phyloP scores from a whole-genome alignment of 2,888 invertebrate species.

The Brassicogethes aeneus region DNA sequence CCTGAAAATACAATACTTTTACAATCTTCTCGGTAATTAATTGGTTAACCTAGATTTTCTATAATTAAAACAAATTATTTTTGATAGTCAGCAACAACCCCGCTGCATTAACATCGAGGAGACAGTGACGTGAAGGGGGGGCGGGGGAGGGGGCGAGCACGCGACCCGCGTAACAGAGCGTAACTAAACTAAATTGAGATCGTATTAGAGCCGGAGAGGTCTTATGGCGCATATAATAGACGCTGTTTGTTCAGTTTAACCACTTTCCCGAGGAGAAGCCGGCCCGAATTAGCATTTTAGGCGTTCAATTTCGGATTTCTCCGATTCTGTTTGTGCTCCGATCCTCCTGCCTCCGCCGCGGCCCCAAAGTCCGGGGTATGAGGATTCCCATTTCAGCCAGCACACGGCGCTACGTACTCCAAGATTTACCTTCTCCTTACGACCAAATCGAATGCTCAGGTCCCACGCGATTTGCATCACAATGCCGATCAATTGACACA shows the following conservation, averaged over 20 bases:
- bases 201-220: slow-evolving; percentile 44
- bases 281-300: slow-evolving; percentile 42
- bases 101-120: too few species aligned
- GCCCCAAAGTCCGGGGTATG: slow-evolving; percentile 21
- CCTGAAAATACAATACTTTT: too few species aligned
- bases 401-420: too few species aligned
- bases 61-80: too few species aligned
- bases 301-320: slow-evolving; percentile 36
- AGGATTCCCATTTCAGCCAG: slow-evolving; percentile 32
- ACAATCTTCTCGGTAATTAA: too few species aligned
- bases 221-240: slow-evolving; percentile 46
- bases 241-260: slow-evolving; percentile 45
- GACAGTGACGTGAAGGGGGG: slow-evolving; percentile 4
- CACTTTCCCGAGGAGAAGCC: slow-evolving; percentile 41
- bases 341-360: neutral
- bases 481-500: too few species aligned
- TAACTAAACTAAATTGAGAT: slow-evolving; percentile 47
- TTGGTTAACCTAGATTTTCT: too few species aligned
- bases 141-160: slow-evolving; percentile 37
- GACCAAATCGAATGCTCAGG: too few species aligned
- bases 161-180: slow-evolving; percentile 45
- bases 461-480: too few species aligned
- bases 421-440: slow-evolving; percentile 1
- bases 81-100: too few species aligned
- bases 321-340: too few species aligned